Conservation (phyloP, 2,113 vertebrate genomes). For the Rhagologus leucostigma region DNA sequence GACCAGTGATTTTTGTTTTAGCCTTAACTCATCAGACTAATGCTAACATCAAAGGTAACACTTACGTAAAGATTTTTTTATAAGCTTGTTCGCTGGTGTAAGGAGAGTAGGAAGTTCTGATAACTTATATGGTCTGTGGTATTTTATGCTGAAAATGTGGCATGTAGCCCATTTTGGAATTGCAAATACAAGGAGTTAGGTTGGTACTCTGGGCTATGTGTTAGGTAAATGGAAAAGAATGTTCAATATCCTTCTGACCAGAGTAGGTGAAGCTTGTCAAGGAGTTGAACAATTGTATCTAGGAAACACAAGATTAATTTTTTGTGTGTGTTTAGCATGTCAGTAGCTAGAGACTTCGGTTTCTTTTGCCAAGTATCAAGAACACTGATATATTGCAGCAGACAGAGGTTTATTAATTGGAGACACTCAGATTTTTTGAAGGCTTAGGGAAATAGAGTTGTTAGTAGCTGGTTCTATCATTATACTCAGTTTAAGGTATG, state of each 20-base stretch:
- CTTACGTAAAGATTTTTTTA: background rate
- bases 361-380: background rate
- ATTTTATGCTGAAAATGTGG: background rate
- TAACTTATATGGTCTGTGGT: background rate
- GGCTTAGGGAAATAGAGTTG: background rate
- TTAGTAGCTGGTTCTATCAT: background rate
- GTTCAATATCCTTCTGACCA: background rate
- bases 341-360: background rate
- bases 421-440: background rate
- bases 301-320: background rate
- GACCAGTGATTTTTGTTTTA: background rate
- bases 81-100: background rate
- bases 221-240: slow-evolving; percentile 22
- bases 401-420: background rate
- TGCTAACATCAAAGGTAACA: background rate
- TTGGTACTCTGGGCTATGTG: background rate
- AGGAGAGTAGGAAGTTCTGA: slow-evolving; percentile 9
- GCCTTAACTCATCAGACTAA: background rate
- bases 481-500: background rate
- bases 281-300: background rate
- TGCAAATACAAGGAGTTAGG: background rate
- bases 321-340: background rate
- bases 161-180: background rate
- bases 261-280: slow-evolving; percentile 17
- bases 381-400: background rate